Evolutionary conservation across 2,888 invertebrate species (phyloP), one percentile per base, ranked within the genome.

Genomic region (Dasysyrphus albostriatus): DNA sequence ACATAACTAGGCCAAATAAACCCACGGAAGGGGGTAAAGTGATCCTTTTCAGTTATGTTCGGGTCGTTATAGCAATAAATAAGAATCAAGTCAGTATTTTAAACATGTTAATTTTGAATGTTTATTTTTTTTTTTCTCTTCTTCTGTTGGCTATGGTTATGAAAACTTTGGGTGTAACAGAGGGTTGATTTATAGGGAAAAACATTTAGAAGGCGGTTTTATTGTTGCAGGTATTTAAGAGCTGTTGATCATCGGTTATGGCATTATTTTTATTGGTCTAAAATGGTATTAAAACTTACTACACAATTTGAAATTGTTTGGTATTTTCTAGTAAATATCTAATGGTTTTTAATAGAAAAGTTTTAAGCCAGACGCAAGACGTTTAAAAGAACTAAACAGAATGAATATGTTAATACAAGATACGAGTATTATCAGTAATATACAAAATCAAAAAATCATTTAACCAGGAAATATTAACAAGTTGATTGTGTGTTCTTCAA

Each of bases 41-140:
- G 65, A 56, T 85, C 85, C 77, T 81, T 85, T 81, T 29, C 29
- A 7, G 29, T 47, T 44, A 54, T 65, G 54, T 49, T 37, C 16
- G 19, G 34, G 14, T 63, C 24, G 44, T 44, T 42, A 78, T 85
- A 32, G 69, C 51, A 61, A 85, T 85, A 85, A 85, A 85, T 85
- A 78, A 85, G 82, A 77, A 82, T 82, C 77, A 85, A 85, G 85
- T 85, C 85, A 82, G 9, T 39, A 58, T 65, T 74, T 54, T 9
- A 74, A 85, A 85, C 85, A 82, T 82, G 82, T 85, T 85, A 77
- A 85, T 85, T 85, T 70, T 74, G 73, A 82, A 59, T 12, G 44
- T 75, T n/a, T 76, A 12, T 16, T 12, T 16, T 44, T 75, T 59
- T 78, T 74, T 75, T 14, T 16, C 70, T 56, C 0, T 42, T 61